Percentiles rank a stretch among this genome's conserved stretches.
These are phyloP conservation scores for Loriculus beryllinus DNA, from an alignment of 2,797 vertebrate species.

Conservation along the genomic window DNA sequence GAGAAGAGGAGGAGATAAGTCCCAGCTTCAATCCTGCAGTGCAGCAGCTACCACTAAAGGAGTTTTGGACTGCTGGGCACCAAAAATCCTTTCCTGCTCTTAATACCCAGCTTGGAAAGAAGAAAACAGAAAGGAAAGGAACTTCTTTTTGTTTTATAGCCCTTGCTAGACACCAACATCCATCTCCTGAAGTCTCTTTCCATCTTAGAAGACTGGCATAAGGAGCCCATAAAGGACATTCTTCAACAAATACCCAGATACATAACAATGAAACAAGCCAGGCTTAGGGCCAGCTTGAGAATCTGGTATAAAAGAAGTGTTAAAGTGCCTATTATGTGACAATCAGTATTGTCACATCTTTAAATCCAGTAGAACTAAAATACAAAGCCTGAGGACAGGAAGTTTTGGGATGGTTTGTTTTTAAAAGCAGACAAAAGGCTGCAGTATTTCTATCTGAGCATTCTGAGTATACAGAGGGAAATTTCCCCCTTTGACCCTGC, in stretches of 20 bases:
- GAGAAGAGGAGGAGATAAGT: constrained; percentile 42
- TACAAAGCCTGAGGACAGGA: neutral
- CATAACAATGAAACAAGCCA: neutral
- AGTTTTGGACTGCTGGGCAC: neutral
- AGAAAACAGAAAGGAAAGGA: neutral
- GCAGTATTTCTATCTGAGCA: neutral
- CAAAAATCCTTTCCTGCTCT: neutral
- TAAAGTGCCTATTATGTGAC: neutral
- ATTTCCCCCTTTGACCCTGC: neutral
- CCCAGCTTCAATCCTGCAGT: constrained; percentile 57
- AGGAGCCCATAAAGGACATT: neutral
- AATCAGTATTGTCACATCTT: neutral
- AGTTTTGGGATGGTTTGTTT: neutral
- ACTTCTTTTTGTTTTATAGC: neutral
- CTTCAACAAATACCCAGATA: neutral
- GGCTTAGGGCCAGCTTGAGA: neutral
- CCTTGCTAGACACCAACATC: neutral
- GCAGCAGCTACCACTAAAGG: constrained; percentile 12
- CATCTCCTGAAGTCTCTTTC: neutral
- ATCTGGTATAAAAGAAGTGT: neutral
- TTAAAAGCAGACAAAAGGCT: neutral
- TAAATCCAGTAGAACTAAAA: neutral
- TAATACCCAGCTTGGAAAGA: neutral
- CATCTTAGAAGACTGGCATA: neutral
- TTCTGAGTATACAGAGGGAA: neutral